These are phyloP conservation scores for Antechinus flavipes DNA, from an alignment of 2,113 vertebrate genomes.

Conservation along the genomic window DNA sequence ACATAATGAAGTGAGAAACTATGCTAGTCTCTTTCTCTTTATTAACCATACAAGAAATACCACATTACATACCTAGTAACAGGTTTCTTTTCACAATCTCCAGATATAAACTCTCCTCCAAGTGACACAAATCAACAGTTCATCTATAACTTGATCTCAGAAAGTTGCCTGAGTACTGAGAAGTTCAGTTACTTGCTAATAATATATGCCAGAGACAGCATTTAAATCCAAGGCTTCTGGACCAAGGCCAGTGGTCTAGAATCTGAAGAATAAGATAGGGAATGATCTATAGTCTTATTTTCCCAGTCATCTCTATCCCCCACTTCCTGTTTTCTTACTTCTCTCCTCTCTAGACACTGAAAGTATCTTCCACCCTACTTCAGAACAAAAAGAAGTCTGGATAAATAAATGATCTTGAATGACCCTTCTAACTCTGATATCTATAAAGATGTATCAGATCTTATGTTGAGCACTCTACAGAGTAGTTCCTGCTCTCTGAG, in stretches of 20 bases:
- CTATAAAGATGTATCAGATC: background rate
- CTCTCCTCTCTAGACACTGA: background rate
- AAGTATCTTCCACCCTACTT: background rate
- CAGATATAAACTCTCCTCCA: background rate
- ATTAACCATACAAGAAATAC: background rate
- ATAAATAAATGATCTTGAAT: background rate
- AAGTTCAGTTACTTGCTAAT: background rate
- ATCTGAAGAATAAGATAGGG: background rate
- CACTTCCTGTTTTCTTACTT: background rate
- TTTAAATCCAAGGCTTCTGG: slow-evolving; percentile 3
- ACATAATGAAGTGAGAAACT: background rate
- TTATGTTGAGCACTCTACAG: background rate
- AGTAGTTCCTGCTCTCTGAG: background rate
- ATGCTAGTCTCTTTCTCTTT: background rate
- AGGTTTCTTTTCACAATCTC: background rate
- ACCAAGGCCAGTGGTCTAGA: background rate
- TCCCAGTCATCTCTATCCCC: background rate
- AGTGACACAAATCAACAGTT: background rate
- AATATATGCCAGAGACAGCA: background rate
- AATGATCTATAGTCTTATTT: background rate
- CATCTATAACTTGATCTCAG: background rate
- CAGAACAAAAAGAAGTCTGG: background rate
- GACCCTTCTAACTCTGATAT: background rate
- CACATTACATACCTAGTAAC: background rate
- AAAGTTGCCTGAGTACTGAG: background rate